A percentile compares a stretch with the other conserved stretches of the same genome.
These are phyloP conservation scores for Drosophila ustulata DNA, from an alignment of 2,888 invertebrate genomes.

Conservation along the genomic window DNA sequence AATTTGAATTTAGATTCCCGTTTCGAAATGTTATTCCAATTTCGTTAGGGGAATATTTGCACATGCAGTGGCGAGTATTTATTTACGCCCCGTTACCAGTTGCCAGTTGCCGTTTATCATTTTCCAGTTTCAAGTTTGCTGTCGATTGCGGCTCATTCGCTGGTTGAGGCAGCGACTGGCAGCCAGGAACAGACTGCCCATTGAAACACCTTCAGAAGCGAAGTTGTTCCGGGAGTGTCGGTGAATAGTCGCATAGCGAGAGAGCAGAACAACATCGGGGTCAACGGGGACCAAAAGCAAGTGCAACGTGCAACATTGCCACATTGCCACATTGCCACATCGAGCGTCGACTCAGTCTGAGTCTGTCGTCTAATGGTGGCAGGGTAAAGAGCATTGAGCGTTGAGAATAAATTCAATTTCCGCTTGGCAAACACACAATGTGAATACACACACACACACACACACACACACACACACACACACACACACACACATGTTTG, in stretches of 20 bases:
- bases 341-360: conserved; percentile 1
- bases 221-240: not conserved
- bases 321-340: not conserved
- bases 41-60: not conserved
- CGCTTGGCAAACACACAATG: conserved; percentile 32
- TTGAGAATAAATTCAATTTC: conserved; percentile 46
- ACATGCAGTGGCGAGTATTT: not conserved
- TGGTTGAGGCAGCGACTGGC: not conserved
- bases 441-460: not conserved
- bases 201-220: not conserved
- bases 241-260: too few relatives aligned
- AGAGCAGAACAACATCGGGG: not conserved
- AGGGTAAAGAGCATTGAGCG: conserved; percentile 2
- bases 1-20: not conserved
- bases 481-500: not conserved
- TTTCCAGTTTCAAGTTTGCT: not conserved
- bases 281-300: not conserved
- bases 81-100: not conserved
- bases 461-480: not conserved
- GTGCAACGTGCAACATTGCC: not conserved
- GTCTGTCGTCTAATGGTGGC: conserved; percentile 3
- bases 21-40: not conserved
- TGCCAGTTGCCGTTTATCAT: not conserved
- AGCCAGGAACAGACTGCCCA: not conserved
- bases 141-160: not conserved